A percentile compares a stretch with the other conserved stretches of the same genome.
Evolutionary conservation across 2,888 invertebrate species (phyloP).

Genomic region (Agrotis clavis): DNA sequence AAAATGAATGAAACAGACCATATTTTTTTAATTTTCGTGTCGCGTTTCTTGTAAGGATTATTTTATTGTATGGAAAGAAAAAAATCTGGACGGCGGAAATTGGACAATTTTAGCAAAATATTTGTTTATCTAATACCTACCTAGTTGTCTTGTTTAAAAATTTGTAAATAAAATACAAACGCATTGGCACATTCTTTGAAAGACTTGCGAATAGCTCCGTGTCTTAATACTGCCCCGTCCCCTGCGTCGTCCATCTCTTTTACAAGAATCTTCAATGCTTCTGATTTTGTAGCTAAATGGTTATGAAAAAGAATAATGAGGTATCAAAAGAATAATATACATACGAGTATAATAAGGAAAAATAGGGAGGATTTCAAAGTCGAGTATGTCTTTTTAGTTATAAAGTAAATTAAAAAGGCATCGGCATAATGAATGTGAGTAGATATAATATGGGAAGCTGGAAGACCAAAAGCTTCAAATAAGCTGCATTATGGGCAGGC

Average conservation of each 20-base stretch:
- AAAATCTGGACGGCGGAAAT: too few relatives aligned
- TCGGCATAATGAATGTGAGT: background rate
- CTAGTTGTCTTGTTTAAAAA: conserved; percentile 11
- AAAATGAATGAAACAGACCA: too few relatives aligned
- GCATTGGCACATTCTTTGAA: conserved; percentile 78
- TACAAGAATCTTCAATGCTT: conserved; percentile 77
- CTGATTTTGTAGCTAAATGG: conserved; percentile 77
- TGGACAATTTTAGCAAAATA: background rate
- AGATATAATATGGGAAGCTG: background rate
- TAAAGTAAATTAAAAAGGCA: background rate
- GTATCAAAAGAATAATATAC: too few relatives aligned
- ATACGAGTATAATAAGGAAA: too few relatives aligned
- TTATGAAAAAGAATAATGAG: background rate
- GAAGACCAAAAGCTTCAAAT: background rate
- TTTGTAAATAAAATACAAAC: conserved; percentile 65
- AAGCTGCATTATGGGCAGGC: background rate
- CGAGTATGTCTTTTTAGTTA: too few relatives aligned
- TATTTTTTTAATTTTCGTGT: too few relatives aligned
- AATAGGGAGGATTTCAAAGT: background rate
- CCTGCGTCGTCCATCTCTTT: conserved; percentile 74
- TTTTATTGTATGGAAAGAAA: too few relatives aligned
- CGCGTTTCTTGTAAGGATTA: too few relatives aligned
- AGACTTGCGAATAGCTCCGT: conserved; percentile 81
- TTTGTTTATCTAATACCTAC: too few relatives aligned
- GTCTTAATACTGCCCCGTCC: conserved; percentile 78